Conservation (phyloP, 2,888 invertebrate species). For the Rhingia rostrata region DNA sequence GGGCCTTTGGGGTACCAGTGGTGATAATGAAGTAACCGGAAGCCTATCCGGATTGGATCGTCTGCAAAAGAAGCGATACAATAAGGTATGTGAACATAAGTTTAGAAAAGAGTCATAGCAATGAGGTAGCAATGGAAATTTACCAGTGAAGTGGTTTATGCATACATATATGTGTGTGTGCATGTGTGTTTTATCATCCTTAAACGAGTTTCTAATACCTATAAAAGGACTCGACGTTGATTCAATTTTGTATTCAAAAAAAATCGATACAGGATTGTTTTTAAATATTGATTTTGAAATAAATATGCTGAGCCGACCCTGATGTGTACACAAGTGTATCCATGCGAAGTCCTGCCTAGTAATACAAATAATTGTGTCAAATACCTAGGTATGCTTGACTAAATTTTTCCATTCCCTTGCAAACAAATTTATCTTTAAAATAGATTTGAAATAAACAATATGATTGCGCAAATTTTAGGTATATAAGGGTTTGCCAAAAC, state of each 20-base stretch:
- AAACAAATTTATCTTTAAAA: conserved; percentile 9
- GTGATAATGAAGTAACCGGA: conserved; percentile 80
- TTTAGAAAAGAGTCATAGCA: not conserved
- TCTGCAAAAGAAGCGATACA: conserved; percentile 79
- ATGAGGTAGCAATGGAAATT: conserved; percentile 45
- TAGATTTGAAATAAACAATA: conserved; percentile 12
- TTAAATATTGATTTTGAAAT: too few species aligned
- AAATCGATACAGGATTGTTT: not conserved
- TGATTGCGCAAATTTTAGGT: conserved; percentile 5
- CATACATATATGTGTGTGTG: too few species aligned
- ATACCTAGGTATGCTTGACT: not conserved
- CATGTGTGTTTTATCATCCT: too few species aligned
- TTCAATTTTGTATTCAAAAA: too few species aligned
- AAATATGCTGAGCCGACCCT: too few species aligned
- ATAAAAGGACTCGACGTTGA: too few species aligned
- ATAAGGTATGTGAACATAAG: conserved; percentile 80
- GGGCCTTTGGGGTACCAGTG: conserved; percentile 79
- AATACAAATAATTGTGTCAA: not conserved
- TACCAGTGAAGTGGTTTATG: conserved; percentile 22
- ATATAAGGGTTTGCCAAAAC: conserved; percentile 5
- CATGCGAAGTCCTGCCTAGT: not conserved
- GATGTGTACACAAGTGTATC: too few species aligned
- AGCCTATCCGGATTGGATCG: conserved; percentile 80
- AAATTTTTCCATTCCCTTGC: not conserved
- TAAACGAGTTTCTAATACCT: too few species aligned